phyloP scores from a whole-genome alignment of 1,140 invertebrate genomes.

The Leucophenga varia region DNA sequence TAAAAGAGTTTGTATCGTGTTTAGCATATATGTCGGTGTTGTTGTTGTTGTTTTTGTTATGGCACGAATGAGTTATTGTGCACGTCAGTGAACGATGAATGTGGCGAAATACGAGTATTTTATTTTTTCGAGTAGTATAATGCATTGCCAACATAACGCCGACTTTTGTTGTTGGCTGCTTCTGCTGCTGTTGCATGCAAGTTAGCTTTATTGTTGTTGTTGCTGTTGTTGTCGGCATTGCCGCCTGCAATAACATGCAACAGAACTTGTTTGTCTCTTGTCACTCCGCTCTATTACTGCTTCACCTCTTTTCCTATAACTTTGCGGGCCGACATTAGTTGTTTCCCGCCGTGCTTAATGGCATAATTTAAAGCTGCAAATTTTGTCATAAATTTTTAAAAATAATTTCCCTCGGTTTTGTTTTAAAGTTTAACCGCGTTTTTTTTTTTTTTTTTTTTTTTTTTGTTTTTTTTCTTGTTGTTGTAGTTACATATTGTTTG shows the following conservation, averaged over 20 bases:
- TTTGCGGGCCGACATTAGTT: constrained; percentile 50
- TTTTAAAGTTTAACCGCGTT: too few relatives aligned
- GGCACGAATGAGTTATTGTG: constrained; percentile 43
- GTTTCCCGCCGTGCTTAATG: constrained; percentile 57
- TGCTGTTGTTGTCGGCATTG: too few relatives aligned
- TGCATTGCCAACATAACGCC: constrained; percentile 20
- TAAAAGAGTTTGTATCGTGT: constrained; percentile 7
- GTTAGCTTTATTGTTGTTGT: too few relatives aligned
- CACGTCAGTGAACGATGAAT: constrained; percentile 52
- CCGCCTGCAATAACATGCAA: constrained; percentile 40
- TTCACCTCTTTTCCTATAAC: constrained; percentile 43
- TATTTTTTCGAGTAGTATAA: too few relatives aligned
- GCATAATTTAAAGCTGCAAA: constrained; percentile 57
- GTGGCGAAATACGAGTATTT: constrained; percentile 50
- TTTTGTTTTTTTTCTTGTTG: too few relatives aligned
- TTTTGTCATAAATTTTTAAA: constrained; percentile 57
- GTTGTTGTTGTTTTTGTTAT: not conserved
- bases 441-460: too few relatives aligned
- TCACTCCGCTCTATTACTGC: constrained; percentile 18
- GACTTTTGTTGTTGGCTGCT: too few relatives aligned
- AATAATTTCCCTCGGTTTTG: too few relatives aligned
- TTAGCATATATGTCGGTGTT: constrained; percentile 1
- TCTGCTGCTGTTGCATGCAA: constrained; percentile 40
- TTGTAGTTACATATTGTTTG: too few relatives aligned
- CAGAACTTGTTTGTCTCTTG: not conserved